phyloP scores from a whole-genome alignment of 2,888 invertebrate genomes.

The Diploptera punctata region DNA sequence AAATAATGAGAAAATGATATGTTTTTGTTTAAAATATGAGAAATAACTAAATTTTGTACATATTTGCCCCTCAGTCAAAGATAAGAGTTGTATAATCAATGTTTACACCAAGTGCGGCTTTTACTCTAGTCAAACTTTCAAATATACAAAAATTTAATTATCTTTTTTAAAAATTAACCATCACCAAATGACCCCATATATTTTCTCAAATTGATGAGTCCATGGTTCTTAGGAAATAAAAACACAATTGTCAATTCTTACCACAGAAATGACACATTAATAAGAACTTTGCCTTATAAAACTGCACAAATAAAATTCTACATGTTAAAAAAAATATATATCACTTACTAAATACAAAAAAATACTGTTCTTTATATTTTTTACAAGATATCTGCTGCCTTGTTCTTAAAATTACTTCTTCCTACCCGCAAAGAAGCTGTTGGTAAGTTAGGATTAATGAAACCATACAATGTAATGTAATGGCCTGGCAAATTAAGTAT shows the following conservation, averaged over 20 bases:
- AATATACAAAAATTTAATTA: background rate
- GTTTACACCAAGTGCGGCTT: too few species aligned
- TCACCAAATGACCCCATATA: constrained; percentile 18
- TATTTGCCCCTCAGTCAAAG: too few species aligned
- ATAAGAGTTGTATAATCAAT: too few species aligned
- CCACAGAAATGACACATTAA: background rate
- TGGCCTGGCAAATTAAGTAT: background rate
- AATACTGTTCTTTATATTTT: constrained; percentile 27
- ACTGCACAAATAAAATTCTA: constrained; percentile 28
- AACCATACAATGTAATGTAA: background rate
- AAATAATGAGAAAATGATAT: too few species aligned
- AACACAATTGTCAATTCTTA: constrained; percentile 1
- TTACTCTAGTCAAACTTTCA: too few species aligned
- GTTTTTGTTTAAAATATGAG: too few species aligned
- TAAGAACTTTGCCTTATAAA: constrained; percentile 13
- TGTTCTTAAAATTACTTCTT: constrained; percentile 2
- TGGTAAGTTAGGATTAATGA: constrained; percentile 9
- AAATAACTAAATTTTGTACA: too few species aligned
- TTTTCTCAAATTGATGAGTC: constrained; percentile 5
- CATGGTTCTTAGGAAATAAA: constrained; percentile 13
- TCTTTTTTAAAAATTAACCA: constrained; percentile 23
- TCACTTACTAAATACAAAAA: constrained; percentile 24
- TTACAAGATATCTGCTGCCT: constrained; percentile 33
- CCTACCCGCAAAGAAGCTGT: constrained; percentile 21
- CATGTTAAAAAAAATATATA: constrained; percentile 20